Evolutionary conservation across 2,888 invertebrate species (phyloP), one percentile per base, ranked within the genome.

Genomic region (Polietes domitor): DNA sequence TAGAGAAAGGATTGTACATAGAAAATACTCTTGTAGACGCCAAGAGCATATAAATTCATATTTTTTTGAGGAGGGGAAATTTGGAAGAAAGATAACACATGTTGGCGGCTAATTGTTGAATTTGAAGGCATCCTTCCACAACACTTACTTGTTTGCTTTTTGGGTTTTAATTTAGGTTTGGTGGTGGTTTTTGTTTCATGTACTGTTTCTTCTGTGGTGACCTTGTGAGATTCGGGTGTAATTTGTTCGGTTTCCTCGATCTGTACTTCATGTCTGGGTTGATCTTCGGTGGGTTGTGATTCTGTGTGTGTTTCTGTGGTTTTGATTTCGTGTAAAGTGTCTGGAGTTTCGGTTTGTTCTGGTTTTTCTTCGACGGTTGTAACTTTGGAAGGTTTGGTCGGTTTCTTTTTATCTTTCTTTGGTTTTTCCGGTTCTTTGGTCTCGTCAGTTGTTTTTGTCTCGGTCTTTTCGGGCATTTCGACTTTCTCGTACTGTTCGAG

Each of bases 61-160:
- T 79, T 17, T 55, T 73, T 73, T 55, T 28, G 50, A 50, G 53
- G 37, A 19, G 32, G 78, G n/a, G 41, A 65, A 65, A 41, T 50
- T 68, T 74, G 55, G 47, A 21, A 37, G 17, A 65, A 50, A 58
- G 28, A 26, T 43, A 41, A 73, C 73, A 73, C 73, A 73, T 58
- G 58, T 73, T 81, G 63, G 58, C 65, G 43, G 72, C 50, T 50
- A 78, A 12, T 58, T 65, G 41, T 43, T 68, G 61, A 19, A 43
- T 72, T 75, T 63, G 68, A 74, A 43, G 58, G 72, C 26, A 73
- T 73, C 55, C 55, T 55, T 61, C 80, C 79, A 82, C 77, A 83
- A 77, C 93, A 85, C 93, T 92, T 93, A 92, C 87, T 93, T 93
- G 87, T 88, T 88, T 90, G 91, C 88, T 91, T 91, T 80, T 91